Evolutionary conservation across 2,113 vertebrate genomes (phyloP).

Genomic region (Stictonetta naevosa): DNA sequence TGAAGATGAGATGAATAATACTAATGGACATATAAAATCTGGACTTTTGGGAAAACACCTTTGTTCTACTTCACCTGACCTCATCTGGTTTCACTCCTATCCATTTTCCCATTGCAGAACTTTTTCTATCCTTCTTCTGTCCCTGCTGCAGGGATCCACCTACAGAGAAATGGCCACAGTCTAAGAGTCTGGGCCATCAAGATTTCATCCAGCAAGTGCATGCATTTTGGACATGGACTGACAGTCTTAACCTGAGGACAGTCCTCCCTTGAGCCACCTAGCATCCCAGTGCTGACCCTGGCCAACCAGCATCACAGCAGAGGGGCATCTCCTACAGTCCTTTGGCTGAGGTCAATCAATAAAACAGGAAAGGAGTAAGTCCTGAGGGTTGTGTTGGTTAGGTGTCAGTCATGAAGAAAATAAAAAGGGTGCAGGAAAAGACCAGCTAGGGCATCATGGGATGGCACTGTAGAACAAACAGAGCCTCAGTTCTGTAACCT

Average conservation of each 20-base stretch:
- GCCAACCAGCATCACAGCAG: no score
- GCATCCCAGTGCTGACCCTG: background rate
- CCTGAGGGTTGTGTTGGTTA: background rate
- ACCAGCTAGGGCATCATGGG: background rate
- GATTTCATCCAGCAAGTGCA: background rate
- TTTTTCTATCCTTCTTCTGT: background rate
- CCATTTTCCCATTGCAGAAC: background rate
- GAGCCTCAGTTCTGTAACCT: background rate
- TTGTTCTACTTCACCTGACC: background rate
- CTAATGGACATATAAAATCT: background rate
- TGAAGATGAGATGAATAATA: background rate
- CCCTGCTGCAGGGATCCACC: background rate
- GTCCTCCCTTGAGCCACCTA: background rate
- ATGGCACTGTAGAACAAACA: background rate
- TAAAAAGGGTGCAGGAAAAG: background rate
- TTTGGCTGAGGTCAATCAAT: background rate
- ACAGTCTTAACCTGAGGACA: background rate
- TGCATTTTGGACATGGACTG: background rate
- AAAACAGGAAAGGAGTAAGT: background rate
- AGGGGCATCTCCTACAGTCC: background rate
- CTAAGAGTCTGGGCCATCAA: background rate
- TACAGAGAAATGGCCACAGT: background rate
- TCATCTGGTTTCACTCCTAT: background rate
- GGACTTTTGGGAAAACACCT: background rate
- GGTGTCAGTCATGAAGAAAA: background rate